Conservation (phyloP, 2,888 invertebrate species). For the Oxytorus armatus region DNA sequence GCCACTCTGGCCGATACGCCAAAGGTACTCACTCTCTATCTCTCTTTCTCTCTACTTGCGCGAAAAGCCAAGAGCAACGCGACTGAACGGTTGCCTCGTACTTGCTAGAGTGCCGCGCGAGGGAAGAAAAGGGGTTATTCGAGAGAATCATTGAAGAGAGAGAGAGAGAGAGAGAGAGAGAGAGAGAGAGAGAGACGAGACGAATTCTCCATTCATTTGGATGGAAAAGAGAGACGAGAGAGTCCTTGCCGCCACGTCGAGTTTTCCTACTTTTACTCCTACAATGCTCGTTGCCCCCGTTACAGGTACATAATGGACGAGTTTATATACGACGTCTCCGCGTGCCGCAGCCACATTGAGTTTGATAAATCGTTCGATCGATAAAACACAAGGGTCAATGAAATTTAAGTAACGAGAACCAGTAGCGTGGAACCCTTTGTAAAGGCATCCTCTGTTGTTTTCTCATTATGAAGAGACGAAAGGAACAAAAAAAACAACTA, state of each 20-base stretch:
- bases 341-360: constrained; percentile 26
- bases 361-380: constrained; percentile 55
- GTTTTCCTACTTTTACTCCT: constrained; percentile 30
- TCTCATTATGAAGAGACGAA: not conserved
- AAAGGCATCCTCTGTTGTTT: not conserved
- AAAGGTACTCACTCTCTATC: constrained; percentile 7
- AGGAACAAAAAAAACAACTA: no score
- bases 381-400: constrained; percentile 41
- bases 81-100: constrained; percentile 47
- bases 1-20: constrained; percentile 63
- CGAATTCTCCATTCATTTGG: constrained; percentile 47
- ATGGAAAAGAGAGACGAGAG: constrained; percentile 20
- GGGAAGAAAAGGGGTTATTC: constrained; percentile 16
- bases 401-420: constrained; percentile 45
- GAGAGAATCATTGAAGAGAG: constrained; percentile 31
- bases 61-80: constrained; percentile 52
- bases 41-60: constrained; percentile 6
- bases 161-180: constrained; percentile 9
- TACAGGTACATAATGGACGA: constrained; percentile 43
- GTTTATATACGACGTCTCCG: constrained; percentile 42
- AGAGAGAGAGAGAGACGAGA: constrained; percentile 18
- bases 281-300: not conserved
- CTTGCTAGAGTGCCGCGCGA: constrained; percentile 12
- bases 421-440: not conserved
- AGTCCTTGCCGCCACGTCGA: constrained; percentile 27